Evolutionary conservation across 92 coral and sea anemone species (phyloP), one percentile per base, ranked within the genome.

Genomic region (Epizoanthus fatuus): DNA sequence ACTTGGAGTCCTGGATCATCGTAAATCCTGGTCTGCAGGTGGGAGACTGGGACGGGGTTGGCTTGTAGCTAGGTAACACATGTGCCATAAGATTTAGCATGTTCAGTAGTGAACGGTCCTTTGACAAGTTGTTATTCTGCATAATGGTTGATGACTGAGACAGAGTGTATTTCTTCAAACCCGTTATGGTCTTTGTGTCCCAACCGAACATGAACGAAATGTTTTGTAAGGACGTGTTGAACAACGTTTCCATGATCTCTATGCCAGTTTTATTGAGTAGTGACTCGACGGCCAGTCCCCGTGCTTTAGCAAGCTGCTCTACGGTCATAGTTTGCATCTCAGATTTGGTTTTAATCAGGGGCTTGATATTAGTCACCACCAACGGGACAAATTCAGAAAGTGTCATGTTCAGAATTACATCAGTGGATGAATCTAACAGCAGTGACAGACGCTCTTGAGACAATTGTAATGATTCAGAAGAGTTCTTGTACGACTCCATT

Each of bases 161-260:
- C 69, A 94, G 54, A 57, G 92, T 89, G 76, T 83, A 94, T 53
- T 82, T 91, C 19, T 69, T 68, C 59, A 94, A 76, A 47, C 65
- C 80, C 29, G 79, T 63, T 44, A 79, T 65, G 63, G 72, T 78
- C 5, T 74, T n/a, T n/a, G 63, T 19, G 5, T 81, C 79, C 98
- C 98, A 94, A 49, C 76, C 91, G 56, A 89, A 78, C 25, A 94
- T 77, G 37, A 84, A 72, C 38, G 92, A 86, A 65, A 92, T 62
- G 72, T 94, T 94, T 57, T 69, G 51, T 4, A 76, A 14, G 2
- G 93, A 66, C n/a, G 84, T 87, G 59, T 62, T 84, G 51, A 79
- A 54, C 54, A 90, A 32, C n/a, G 77, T 17, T 40, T 63, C 54
- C 0, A 90, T 75, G 20, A 87, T 81, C 22, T 84, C 84, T 7